Evolutionary conservation across 2,888 invertebrate species (phyloP).

Genomic region (Brachypterus glaber): DNA sequence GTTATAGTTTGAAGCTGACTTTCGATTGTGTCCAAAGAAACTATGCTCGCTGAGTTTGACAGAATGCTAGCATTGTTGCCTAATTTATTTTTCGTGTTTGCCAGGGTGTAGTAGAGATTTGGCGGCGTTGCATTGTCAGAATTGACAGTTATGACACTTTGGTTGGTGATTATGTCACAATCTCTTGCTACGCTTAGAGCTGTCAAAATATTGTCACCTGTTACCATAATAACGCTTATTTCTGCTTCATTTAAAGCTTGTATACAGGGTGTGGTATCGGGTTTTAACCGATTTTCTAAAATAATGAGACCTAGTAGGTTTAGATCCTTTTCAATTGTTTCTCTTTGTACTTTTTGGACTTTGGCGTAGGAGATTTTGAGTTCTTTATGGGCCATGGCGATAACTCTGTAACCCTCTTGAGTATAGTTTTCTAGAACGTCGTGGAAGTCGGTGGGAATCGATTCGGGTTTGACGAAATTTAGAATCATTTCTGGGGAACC

Average conservation of each 20-base stretch:
- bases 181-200: slow-evolving; percentile 88
- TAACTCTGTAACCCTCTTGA: slow-evolving; percentile 86
- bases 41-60: slow-evolving; percentile 52
- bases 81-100: slow-evolving; percentile 34
- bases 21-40: slow-evolving; percentile 54
- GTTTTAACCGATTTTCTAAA: slow-evolving; percentile 89
- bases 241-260: slow-evolving; percentile 69
- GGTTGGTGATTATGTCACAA: slow-evolving; percentile 71
- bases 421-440: slow-evolving; percentile 75
- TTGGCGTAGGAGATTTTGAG: slow-evolving; percentile 60
- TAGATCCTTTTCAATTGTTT: slow-evolving; percentile 71
- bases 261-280: slow-evolving; percentile 76
- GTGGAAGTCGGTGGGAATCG: slow-evolving; percentile 72
- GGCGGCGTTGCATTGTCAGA: slow-evolving; percentile 38
- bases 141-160: slow-evolving; percentile 42
- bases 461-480: slow-evolving; percentile 64
- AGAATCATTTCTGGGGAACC: slow-evolving; percentile 81
- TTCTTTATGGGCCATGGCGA: slow-evolving; percentile 74
- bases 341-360: slow-evolving; percentile 64
- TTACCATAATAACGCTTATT: slow-evolving; percentile 94
- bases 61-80: slow-evolving; percentile 32
- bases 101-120: slow-evolving; percentile 45
- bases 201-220: slow-evolving; percentile 82
- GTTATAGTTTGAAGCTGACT: slow-evolving; percentile 41
- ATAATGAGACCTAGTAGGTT: slow-evolving; percentile 83